A percentile compares a stretch with the other conserved stretches of the same genome.
Conservation (phyloP, 2,888 invertebrate genomes). For the Sphaeridia pumilis region DNA sequence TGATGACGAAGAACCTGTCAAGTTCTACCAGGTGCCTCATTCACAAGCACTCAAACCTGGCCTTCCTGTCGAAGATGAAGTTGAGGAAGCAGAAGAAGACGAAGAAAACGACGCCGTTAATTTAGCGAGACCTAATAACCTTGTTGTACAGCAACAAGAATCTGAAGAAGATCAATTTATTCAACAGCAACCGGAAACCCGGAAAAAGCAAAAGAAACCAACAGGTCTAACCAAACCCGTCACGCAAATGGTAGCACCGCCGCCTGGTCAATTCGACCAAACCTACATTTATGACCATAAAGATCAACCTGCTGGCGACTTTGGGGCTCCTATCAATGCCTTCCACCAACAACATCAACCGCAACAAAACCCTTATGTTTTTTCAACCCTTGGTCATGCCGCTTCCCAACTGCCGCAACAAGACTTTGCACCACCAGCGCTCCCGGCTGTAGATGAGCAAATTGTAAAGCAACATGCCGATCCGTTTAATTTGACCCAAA, state of each 20-base stretch:
- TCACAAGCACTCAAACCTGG: no score
- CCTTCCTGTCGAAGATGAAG: no score
- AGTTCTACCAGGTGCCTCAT: no score
- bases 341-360: slow-evolving; percentile 6
- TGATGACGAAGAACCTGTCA: no score
- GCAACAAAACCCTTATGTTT: neutral
- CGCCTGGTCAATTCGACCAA: neutral
- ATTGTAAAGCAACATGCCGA: neutral
- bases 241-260: slow-evolving; percentile 4
- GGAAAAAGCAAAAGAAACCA: neutral
- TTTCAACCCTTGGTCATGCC: neutral
- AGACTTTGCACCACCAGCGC: slow-evolving; percentile 1
- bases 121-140: neutral
- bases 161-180: no score
- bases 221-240: neutral
- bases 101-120: no score
- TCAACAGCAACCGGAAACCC: neutral
- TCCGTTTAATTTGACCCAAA: neutral
- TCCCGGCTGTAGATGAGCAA: neutral
- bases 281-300: neutral
- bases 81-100: no score
- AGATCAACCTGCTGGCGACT: neutral
- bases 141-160: neutral
- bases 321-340: no score
- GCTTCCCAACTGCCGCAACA: neutral